phyloP scores from a whole-genome alignment of 2,888 invertebrate species.

The Maniola hyperantus region DNA sequence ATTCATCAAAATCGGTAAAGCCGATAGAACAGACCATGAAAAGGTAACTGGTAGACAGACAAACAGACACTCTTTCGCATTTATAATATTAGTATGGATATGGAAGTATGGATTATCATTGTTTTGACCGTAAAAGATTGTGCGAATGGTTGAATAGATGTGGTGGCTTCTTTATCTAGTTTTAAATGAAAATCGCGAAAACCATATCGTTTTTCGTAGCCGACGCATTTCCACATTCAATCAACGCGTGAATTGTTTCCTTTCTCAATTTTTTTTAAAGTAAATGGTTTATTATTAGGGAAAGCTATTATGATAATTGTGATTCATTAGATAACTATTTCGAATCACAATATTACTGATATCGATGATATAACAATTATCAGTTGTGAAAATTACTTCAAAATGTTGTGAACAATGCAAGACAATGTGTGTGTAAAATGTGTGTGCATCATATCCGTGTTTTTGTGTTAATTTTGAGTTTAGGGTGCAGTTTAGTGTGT shows the following conservation, averaged over 20 bases:
- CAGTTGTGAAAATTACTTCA: not conserved
- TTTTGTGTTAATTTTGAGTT: conserved; percentile 7
- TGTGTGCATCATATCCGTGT: not conserved
- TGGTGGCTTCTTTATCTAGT: conserved; percentile 18
- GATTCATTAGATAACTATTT: not conserved
- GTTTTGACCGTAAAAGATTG: not conserved
- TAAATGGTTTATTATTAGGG: not conserved
- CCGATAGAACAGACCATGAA: too few relatives aligned
- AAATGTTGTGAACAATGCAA: conserved; percentile 5
- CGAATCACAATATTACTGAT: not conserved
- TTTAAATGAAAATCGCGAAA: conserved; percentile 31
- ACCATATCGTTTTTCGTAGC: conserved; percentile 24
- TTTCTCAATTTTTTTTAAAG: not conserved
- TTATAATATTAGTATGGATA: too few relatives aligned
- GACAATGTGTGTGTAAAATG: conserved; percentile 12
- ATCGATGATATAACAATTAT: not conserved
- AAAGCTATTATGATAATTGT: not conserved
- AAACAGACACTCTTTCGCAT: too few relatives aligned
- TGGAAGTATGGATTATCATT: too few relatives aligned
- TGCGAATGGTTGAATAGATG: conserved; percentile 3
- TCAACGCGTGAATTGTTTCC: conserved; percentile 15
- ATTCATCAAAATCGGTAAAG: too few relatives aligned
- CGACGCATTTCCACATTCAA: conserved; percentile 24
- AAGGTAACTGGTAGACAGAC: too few relatives aligned
- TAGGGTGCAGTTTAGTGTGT: conserved; percentile 1